Base-by-base conservation (phyloP, 2,888 invertebrate species). In the Ectobius pallidus region DNA sequence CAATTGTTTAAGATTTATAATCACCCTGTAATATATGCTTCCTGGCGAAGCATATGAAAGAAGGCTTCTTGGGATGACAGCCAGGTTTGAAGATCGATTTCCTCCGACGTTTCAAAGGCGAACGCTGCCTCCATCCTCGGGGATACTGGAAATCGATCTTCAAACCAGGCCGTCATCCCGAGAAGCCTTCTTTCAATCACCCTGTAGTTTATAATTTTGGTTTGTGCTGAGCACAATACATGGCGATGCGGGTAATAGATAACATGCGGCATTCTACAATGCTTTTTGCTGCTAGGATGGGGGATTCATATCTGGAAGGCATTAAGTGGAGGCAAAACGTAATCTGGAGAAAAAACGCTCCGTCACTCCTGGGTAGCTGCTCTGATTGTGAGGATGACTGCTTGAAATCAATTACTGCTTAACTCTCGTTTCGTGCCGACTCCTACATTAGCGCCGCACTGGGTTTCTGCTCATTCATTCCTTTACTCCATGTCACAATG, bases 141-240 rank as follows among this genome's bases (percentile, higher is more conserved):
- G n/a, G n/a, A n/a, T n/a, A n/a, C n/a, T n/a, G n/a, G n/a, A n/a
- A n/a, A n/a, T n/a, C n/a, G n/a, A n/a, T n/a, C n/a, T n/a, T n/a
- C n/a, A n/a, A n/a, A n/a, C n/a, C n/a, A 27, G 27, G 32, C 3
- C 4, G 32, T 11, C 7, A 25, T 6, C 30, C 32, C 25, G 58
- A 58, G 61, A 68, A 27, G 68, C 44, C 30, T 68, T 46, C 68
- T 58, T 67, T 72, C 68, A 72, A 68, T 25, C 58, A 58, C 46
- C 46, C 68, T 55, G n/a, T 39, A 39, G 62, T 39, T 62, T 34
- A 62, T 62, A 39, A 62, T 34, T 62, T 62, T 62, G n/a, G 34
- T 32, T 62, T 62, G 16, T 30, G 61, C 61, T n/a, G 1, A 7
- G 61, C 4, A 22, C 44, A 7, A 14, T 44, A 14, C 46, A n/a